Conservation (phyloP, 2,888 invertebrate genomes). For the Julus scanicus region DNA sequence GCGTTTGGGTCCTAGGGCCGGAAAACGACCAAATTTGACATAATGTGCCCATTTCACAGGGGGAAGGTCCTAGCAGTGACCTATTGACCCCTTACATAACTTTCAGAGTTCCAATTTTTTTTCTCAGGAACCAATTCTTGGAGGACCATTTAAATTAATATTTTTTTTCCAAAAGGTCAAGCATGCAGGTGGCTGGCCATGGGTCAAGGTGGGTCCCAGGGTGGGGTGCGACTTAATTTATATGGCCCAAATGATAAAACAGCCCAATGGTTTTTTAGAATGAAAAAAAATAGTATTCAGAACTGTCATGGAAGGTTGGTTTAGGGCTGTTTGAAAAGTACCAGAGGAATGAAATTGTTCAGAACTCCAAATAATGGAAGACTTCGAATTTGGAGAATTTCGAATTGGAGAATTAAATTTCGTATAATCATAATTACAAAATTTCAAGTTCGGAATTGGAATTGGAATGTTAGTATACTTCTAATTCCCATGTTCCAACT, state of each 20-base stretch:
- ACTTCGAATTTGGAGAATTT: no score
- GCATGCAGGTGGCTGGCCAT: neutral
- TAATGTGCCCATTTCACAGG: conserved; percentile 23
- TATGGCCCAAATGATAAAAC: conserved; percentile 7
- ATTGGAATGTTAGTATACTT: no score
- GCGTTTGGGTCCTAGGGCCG: conserved; percentile 4
- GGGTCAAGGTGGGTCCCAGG: neutral
- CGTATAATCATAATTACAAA: no score
- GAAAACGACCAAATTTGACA: conserved; percentile 20
- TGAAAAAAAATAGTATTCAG: neutral
- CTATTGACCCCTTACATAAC: neutral
- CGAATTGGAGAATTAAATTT: no score
- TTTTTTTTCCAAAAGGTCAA: neutral
- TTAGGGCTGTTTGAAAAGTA: neutral
- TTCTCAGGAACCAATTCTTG: conserved; percentile 12
- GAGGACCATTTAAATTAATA: conserved; percentile 25
- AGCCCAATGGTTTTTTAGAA: neutral
- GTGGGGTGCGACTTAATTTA: conserved; percentile 11
- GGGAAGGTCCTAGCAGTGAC: neutral
- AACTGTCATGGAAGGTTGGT: neutral
- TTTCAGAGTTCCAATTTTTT: neutral
- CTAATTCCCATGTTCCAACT: no score
- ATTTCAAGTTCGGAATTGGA: no score
- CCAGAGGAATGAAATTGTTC: no score
- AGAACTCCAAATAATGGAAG: no score